Base-by-base conservation (phyloP, 2,888 invertebrate species). In the Dicyrtomina minuta region DNA sequence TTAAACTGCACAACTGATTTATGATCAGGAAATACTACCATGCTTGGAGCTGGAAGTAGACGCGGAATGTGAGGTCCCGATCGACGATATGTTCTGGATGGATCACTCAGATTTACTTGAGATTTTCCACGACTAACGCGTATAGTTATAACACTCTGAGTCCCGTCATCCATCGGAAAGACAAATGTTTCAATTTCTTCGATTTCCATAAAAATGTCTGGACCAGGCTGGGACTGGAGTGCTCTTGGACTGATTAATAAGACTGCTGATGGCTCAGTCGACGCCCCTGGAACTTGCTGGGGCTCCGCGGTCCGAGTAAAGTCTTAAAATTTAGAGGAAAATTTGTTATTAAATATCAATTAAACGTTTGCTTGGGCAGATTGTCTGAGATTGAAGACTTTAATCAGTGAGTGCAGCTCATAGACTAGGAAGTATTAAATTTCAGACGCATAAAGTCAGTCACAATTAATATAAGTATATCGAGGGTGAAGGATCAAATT, bases 41-140 rank as follows among this genome's bases (percentile, higher is more conserved):
- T 15, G 3, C 26, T 26, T 15, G 24, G 15, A 2, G 55, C 24
- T 3, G 10, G 26, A 13, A 15, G 24, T 5, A 26, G 8, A 13
- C 24, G 24, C 26, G 6, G 20, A 13, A 12, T 8, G 20, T 17
- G 1, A 2, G 26, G 26, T 3, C 51, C 51, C 4, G 27, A 24
- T 55, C 55, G 55, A 6, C 55, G 24, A 27, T 55, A 15, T 12
- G 27, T 41, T 44, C 26, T 26, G 13, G 46, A 46, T 2, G 61
- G 46, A n/a, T 61, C 44, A 2, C 8, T 4, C 20, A 61, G 26
- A 46, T 61, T 61, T n/a, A 61, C 61, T 5, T 26, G 13, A 26
- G 61, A 61, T 26, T 61, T 61, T n/a, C 61, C 61, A 3, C 61
- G 61, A 46, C 61, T 46, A 10, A 46, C 46, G 6, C 61, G 24